Percentiles rank a stretch among this genome's conserved stretches.
These are phyloP conservation scores for Nesidiocoris tenuis DNA, from an alignment of 2,888 invertebrate species.

Conservation along the genomic window DNA sequence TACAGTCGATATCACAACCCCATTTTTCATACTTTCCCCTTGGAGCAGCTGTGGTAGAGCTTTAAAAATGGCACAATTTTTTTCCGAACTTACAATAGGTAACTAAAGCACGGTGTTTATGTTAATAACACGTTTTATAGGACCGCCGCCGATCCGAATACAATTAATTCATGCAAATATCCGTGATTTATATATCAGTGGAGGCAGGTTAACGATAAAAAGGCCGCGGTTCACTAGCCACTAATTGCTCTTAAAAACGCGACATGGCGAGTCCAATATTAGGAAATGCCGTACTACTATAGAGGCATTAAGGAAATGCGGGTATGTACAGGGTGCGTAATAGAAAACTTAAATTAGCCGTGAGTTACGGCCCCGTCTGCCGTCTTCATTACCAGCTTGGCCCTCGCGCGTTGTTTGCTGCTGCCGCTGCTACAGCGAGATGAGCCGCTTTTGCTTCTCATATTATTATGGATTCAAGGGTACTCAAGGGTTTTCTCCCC, in stretches of 20 bases:
- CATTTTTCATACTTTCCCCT: too few relatives aligned
- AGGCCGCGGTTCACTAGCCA: background rate
- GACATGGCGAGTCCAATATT: constrained; percentile 25
- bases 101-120: too few relatives aligned
- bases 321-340: constrained; percentile 17
- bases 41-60: too few relatives aligned
- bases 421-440: background rate
- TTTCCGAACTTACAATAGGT: too few relatives aligned
- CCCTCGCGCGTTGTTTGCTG: background rate
- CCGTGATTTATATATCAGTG: background rate
- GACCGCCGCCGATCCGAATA: background rate
- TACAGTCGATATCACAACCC: too few relatives aligned
- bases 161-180: constrained; percentile 22
- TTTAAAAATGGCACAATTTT: too few relatives aligned
- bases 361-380: constrained; percentile 6
- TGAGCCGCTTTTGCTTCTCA: background rate
- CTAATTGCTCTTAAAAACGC: constrained; percentile 22
- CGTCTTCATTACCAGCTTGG: constrained; percentile 21
- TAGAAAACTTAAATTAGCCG: constrained; percentile 30
- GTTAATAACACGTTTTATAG: background rate
- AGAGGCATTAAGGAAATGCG: constrained; percentile 23
- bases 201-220: background rate
- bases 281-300: constrained; percentile 3
- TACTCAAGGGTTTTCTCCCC: too few relatives aligned
- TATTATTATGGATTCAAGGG: too few relatives aligned